Conservation (phyloP, 2,888 invertebrate genomes). For the Lasioglossum zephyrum region DNA sequence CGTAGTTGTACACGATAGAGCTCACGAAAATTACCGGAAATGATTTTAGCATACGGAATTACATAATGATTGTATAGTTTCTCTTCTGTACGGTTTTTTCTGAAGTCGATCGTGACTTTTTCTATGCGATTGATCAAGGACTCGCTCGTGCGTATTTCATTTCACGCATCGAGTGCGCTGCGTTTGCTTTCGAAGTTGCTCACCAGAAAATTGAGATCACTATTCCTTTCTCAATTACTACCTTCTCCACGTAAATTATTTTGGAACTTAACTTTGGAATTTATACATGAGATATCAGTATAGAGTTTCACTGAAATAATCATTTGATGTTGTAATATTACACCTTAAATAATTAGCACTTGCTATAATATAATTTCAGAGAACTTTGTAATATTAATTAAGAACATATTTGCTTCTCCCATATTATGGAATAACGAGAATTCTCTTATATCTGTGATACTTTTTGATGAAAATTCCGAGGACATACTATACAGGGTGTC, state of each 20-base stretch:
- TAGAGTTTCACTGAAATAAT: no score
- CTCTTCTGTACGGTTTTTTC: neutral
- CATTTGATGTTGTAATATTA: no score
- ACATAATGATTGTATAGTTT: neutral
- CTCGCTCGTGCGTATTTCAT: conserved; percentile 17
- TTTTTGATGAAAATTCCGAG: no score
- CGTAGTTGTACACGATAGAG: neutral
- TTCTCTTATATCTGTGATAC: no score
- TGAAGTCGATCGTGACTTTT: neutral
- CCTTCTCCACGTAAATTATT: neutral
- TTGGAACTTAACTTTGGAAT: neutral
- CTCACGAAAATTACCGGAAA: neutral
- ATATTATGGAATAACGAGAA: no score
- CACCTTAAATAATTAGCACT: no score
- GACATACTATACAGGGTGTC: no score
- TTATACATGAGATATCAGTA: no score
- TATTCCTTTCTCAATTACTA: neutral
- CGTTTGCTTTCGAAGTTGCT: conserved; percentile 30
- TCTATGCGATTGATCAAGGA: conserved; percentile 6
- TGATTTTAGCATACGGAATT: neutral
- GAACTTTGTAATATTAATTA: no score
- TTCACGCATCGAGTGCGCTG: conserved; percentile 9
- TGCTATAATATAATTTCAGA: no score
- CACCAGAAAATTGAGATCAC: neutral
- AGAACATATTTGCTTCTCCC: no score